Percentiles rank a stretch among this genome's conserved stretches.
phyloP scores from a whole-genome alignment of 2,797 vertebrate genomes.

The Galaxias olidus region DNA sequence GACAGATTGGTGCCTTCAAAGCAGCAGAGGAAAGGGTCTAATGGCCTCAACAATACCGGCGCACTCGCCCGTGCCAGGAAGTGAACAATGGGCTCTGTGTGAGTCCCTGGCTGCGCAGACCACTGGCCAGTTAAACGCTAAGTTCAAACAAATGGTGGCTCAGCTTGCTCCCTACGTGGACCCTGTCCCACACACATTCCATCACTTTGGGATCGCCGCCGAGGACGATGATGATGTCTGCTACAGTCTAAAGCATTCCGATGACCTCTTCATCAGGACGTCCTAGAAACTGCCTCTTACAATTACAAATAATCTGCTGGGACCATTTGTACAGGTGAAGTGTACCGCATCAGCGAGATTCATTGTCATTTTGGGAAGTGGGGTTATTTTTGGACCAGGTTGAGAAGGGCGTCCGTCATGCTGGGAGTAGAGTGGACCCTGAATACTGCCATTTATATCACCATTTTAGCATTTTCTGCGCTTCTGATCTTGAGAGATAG shows the following conservation, averaged over 20 bases:
- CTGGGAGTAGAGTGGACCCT: no score
- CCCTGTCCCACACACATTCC: neutral
- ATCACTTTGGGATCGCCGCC: neutral
- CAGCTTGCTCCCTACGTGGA: neutral
- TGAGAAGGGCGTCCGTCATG: neutral
- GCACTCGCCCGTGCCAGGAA: neutral
- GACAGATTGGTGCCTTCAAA: conserved; percentile 3
- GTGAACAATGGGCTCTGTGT: conserved; percentile 1
- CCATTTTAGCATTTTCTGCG: neutral
- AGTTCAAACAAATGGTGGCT: conserved; percentile 2
- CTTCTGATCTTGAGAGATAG: neutral
- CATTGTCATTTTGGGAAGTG: neutral
- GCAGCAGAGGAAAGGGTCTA: neutral
- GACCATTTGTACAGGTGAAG: conserved; percentile 5
- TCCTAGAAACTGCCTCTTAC: neutral
- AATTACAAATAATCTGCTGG: conserved; percentile 2
- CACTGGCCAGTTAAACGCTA: conserved; percentile 2
- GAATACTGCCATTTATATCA: neutral
- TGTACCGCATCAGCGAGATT: neutral
- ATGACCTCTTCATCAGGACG: conserved; percentile 9
- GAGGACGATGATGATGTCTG: neutral
- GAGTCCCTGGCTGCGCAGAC: neutral
- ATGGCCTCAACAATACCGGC: conserved; percentile 1
- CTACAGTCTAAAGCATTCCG: neutral
- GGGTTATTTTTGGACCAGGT: neutral